phyloP scores from a whole-genome alignment of 2,888 invertebrate species.

The Cantharis flavilabris region DNA sequence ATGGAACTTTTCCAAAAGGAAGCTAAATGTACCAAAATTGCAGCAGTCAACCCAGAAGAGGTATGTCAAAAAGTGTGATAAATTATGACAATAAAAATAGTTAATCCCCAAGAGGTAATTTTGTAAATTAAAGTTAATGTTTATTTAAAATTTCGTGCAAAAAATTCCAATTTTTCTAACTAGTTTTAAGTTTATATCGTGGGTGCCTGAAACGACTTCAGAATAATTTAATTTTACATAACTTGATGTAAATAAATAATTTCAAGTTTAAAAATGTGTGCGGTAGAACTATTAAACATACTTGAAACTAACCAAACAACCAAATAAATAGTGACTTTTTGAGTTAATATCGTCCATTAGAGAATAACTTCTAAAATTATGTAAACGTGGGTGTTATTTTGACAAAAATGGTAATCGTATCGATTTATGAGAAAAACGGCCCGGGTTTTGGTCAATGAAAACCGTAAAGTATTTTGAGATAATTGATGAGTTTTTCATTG shows the following conservation, averaged over 20 bases:
- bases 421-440: not conserved
- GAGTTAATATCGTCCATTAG: not conserved
- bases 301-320: constrained; percentile 32
- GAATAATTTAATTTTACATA: constrained; percentile 47
- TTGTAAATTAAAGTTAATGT: not conserved
- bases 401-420: not conserved
- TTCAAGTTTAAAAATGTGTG: constrained; percentile 44
- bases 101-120: not conserved
- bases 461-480: not conserved
- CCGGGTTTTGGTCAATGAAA: not conserved
- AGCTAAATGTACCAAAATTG: not conserved
- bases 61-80: not conserved
- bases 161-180: not conserved
- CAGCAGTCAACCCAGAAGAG: too few relatives aligned
- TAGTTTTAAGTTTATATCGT: constrained; percentile 32
- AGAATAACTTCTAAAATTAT: not conserved
- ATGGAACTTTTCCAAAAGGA: not conserved
- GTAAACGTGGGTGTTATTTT: not conserved
- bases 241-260: constrained; percentile 47
- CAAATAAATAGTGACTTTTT: constrained; percentile 27
- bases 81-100: not conserved
- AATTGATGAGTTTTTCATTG: not conserved
- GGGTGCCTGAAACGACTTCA: constrained; percentile 41
- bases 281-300: constrained; percentile 46
- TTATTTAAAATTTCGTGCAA: not conserved